These are phyloP conservation scores for Tragelaphus buxtoni DNA, from an alignment of 2,113 vertebrate genomes.

Conservation along the genomic window DNA sequence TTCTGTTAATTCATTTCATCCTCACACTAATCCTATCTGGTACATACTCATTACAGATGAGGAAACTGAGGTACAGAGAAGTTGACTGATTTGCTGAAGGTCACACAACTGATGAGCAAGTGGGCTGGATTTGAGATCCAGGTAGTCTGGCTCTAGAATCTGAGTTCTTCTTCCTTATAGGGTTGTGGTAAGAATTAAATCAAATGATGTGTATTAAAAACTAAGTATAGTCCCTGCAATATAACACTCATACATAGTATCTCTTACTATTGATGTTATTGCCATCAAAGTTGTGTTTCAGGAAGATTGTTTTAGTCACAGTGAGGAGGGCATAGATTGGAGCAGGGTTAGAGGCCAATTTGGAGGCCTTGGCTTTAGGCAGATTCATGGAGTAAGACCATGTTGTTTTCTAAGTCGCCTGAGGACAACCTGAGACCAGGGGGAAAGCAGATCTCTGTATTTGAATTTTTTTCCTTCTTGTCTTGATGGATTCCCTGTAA, in stretches of 20 bases:
- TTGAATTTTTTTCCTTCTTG: not conserved
- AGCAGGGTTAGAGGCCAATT: not conserved
- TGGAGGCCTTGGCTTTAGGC: not conserved
- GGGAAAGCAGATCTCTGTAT: not conserved
- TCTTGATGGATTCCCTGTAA: not conserved
- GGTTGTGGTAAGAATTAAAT: not conserved
- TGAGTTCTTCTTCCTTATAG: not conserved
- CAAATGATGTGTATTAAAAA: not conserved
- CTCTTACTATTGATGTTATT: not conserved
- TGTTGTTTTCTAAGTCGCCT: not conserved
- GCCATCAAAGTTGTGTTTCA: slow-evolving; percentile 10
- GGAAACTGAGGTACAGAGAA: not conserved
- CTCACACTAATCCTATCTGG: not conserved
- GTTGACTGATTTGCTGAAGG: not conserved
- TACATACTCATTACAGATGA: not conserved
- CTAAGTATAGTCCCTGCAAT: not conserved
- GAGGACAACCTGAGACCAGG: not conserved
- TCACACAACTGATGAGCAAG: not conserved
- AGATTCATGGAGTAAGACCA: not conserved
- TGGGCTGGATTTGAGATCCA: not conserved
- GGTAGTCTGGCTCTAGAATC: not conserved
- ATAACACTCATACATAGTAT: not conserved
- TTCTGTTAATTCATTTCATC: not conserved
- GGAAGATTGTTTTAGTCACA: not conserved
- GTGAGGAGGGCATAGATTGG: not conserved